Conservation (phyloP, 1,140 invertebrate species). For the Drosophila kanapiae region DNA sequence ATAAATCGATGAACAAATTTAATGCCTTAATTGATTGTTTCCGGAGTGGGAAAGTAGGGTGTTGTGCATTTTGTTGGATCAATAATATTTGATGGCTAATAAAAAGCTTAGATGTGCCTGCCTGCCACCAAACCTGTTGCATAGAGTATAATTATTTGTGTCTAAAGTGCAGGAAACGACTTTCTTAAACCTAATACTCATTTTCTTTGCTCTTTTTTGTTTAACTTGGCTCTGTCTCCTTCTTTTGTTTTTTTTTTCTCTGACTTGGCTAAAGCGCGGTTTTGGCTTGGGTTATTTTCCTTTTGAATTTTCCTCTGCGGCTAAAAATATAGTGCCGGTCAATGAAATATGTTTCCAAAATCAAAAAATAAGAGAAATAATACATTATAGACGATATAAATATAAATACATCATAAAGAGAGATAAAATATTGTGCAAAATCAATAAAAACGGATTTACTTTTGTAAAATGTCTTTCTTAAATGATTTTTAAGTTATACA, state of each 20-base stretch:
- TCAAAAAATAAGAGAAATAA: not conserved
- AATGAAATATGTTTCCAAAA: not conserved
- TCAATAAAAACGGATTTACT: no score
- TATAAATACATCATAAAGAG: not conserved
- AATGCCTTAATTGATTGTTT: not conserved
- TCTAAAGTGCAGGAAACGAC: constrained; percentile 22
- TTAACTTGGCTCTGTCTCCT: constrained; percentile 19
- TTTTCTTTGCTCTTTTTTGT: constrained; percentile 19
- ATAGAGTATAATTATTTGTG: constrained; percentile 23
- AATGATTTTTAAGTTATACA: no score
- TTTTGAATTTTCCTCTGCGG: not conserved
- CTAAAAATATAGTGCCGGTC: not conserved
- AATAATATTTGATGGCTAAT: constrained; percentile 34
- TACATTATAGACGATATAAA: not conserved
- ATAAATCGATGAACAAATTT: constrained; percentile 1
- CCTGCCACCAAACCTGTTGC: constrained; percentile 24
- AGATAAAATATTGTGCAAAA: not conserved
- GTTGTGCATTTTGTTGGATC: constrained; percentile 10
- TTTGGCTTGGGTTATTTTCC: constrained; percentile 21
- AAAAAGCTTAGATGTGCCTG: not conserved
- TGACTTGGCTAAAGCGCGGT: constrained; percentile 40
- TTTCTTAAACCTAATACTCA: constrained; percentile 8
- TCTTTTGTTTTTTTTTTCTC: not conserved
- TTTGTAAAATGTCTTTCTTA: not conserved
- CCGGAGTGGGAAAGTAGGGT: not conserved